These are phyloP conservation scores for Papilio polyxenes DNA, from an alignment of 1,140 invertebrate genomes.

Conservation along the genomic window DNA sequence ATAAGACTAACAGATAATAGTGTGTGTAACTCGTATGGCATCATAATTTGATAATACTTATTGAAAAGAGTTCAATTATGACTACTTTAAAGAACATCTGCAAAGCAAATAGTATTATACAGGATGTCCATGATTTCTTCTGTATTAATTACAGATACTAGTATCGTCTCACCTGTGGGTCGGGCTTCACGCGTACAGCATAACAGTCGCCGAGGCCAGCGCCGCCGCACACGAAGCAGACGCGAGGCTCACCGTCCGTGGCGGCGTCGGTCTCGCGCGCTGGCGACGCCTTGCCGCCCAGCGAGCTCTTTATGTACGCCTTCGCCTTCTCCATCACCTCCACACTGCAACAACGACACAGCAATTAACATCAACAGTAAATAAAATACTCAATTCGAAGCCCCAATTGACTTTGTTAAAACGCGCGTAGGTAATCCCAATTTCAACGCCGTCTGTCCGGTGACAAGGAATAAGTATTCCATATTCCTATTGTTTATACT, in stretches of 20 bases:
- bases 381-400: no score
- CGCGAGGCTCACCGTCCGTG: constrained; percentile 58
- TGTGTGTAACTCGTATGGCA: no score
- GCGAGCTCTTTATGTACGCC: constrained; percentile 83
- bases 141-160: background rate
- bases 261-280: constrained; percentile 55
- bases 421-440: no score
- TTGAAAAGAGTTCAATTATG: no score
- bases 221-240: constrained; percentile 94
- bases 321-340: constrained; percentile 83
- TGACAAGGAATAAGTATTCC: no score
- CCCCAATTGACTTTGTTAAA: background rate
- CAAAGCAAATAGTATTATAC: no score
- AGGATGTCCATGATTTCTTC: no score
- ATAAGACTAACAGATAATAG: no score
- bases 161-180: constrained; percentile 62
- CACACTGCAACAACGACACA: constrained; percentile 47
- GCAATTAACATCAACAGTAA: constrained; percentile 35
- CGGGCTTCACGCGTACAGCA: constrained; percentile 85
- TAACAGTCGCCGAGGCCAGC: constrained; percentile 86
- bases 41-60: no score
- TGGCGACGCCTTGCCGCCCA: constrained; percentile 59
- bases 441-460: no score
- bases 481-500: no score
- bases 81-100: no score